These are phyloP conservation scores for Hydriomena furcata DNA, from an alignment of 2,888 invertebrate species.

Conservation along the genomic window DNA sequence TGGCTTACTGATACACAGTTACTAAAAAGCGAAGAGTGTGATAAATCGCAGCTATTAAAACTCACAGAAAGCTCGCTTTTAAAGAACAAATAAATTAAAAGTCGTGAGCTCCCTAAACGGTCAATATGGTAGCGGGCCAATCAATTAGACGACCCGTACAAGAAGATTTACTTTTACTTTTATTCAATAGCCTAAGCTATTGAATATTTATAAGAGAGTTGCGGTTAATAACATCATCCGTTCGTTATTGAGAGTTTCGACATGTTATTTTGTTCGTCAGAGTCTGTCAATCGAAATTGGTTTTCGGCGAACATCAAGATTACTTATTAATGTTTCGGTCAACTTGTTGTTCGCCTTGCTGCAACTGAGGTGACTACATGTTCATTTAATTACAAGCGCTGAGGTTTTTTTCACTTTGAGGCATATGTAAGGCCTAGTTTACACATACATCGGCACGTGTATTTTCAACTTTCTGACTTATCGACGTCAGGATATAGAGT, in stretches of 20 bases:
- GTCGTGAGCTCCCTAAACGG: slow-evolving; percentile 56
- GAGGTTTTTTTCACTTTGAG: slow-evolving; percentile 3
- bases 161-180: slow-evolving; percentile 77
- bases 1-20: slow-evolving; percentile 76
- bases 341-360: slow-evolving; percentile 57
- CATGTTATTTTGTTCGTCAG: slow-evolving; percentile 60
- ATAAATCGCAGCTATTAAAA: slow-evolving; percentile 68
- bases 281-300: slow-evolving; percentile 50
- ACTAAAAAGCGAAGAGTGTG: slow-evolving; percentile 72
- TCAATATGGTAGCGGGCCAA: slow-evolving; percentile 48
- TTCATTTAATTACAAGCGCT: slow-evolving; percentile 44
- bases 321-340: slow-evolving; percentile 59
- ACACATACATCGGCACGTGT: no score
- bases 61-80: slow-evolving; percentile 34
- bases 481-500: no score
- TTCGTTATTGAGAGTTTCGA: slow-evolving; percentile 56
- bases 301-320: slow-evolving; percentile 54
- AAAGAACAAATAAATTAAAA: slow-evolving; percentile 51
- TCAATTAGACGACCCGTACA: slow-evolving; percentile 60
- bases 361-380: slow-evolving; percentile 38
- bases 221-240: slow-evolving; percentile 61
- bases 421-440: no score
- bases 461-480: no score
- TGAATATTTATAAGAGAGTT: slow-evolving; percentile 67
- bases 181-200: slow-evolving; percentile 67